Evolutionary conservation across 92 coral and sea anemone genomes (phyloP).

Genomic region (Paramuricea clavata): DNA sequence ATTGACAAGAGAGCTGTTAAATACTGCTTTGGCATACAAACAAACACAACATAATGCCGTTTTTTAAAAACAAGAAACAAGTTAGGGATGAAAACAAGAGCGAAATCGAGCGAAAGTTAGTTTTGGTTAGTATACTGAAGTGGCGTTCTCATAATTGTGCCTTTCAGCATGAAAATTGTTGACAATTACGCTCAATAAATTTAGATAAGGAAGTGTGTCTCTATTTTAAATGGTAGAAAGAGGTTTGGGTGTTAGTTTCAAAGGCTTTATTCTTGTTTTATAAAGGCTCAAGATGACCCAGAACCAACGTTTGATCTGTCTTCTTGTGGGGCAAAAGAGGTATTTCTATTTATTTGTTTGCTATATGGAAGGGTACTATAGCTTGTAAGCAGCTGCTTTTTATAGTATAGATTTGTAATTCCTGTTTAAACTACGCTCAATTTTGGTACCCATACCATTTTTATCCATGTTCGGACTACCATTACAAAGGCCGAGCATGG

Average conservation of each 20-base stretch:
- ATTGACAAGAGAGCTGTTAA: not conserved
- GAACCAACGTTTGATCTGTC: constrained; percentile 90
- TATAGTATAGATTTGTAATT: too few relatives aligned
- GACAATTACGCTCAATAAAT: too few relatives aligned
- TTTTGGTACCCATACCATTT: too few relatives aligned
- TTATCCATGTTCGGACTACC: too few relatives aligned
- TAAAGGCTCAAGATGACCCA: constrained; percentile 91
- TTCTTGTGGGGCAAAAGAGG: constrained; percentile 92
- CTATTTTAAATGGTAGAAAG: not conserved
- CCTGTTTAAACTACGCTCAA: too few relatives aligned
- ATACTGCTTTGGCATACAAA: not conserved
- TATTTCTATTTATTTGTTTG: too few relatives aligned
- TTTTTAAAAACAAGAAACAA: constrained; percentile 85
- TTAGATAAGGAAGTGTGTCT: not conserved
- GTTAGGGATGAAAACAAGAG: constrained; percentile 85
- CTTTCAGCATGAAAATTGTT: not conserved
- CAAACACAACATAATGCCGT: constrained; percentile 69
- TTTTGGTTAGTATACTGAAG: constrained; percentile 75
- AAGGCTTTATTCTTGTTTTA: not conserved
- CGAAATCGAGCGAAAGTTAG: constrained; percentile 82
- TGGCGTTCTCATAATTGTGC: not conserved
- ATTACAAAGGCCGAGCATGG: too few relatives aligned
- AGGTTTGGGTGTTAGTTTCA: not conserved
- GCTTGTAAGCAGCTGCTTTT: not conserved
- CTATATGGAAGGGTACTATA: not conserved